Evolutionary conservation across 2,113 vertebrate genomes (phyloP).

Genomic region (Malurus melanocephalus): DNA sequence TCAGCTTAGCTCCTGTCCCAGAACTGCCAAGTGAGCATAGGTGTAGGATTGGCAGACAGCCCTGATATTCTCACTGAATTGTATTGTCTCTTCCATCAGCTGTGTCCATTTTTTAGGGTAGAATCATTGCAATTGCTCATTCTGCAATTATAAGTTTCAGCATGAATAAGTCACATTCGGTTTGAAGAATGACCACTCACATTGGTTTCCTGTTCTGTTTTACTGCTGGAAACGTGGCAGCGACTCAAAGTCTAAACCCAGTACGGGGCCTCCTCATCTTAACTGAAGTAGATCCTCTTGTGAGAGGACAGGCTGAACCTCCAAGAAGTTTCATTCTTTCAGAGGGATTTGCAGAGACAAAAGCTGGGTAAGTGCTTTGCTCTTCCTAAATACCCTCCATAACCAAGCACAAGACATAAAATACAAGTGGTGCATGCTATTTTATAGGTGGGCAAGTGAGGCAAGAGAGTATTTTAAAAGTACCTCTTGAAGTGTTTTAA

Average conservation of each 20-base stretch:
- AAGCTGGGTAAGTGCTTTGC: background rate
- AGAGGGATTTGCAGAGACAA: background rate
- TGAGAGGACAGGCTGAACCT: background rate
- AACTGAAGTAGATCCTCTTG: background rate
- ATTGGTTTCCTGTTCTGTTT: background rate
- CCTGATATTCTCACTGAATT: rapidly evolving
- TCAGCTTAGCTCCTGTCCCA: background rate
- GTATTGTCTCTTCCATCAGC: background rate
- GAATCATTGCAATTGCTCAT: background rate
- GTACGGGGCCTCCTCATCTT: background rate
- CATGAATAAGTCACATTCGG: background rate
- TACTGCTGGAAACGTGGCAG: background rate
- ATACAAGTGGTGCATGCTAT: background rate
- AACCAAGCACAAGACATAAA: background rate
- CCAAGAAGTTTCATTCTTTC: background rate
- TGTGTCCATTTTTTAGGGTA: background rate
- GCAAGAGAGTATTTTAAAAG: background rate
- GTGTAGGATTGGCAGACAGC: background rate
- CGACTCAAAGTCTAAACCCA: background rate
- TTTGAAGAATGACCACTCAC: background rate
- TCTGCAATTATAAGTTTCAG: background rate
- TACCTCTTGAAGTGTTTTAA: background rate
- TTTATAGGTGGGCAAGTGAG: background rate
- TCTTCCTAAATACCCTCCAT: background rate
- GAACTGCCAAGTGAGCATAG: background rate